phyloP scores from a whole-genome alignment of 2,113 vertebrate genomes.

The Potamarius usumacintae region DNA sequence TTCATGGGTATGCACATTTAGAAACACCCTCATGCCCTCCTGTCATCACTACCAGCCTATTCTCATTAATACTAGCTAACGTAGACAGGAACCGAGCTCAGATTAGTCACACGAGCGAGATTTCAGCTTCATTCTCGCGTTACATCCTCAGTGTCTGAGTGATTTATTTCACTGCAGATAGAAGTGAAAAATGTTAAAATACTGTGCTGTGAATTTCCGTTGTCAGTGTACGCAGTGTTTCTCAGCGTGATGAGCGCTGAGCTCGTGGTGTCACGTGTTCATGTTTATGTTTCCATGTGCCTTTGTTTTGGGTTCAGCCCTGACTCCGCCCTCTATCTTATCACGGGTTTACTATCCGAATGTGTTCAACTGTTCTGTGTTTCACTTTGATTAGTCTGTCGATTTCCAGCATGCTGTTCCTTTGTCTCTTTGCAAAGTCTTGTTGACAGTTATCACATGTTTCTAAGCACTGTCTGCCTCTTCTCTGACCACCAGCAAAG shows the following conservation, averaged over 20 bases:
- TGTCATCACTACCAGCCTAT: neutral
- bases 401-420: neutral
- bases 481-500: neutral
- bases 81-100: neutral
- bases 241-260: neutral
- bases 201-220: neutral
- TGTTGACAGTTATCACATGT: neutral
- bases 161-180: neutral
- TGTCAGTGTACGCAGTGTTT: neutral
- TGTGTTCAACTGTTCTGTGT: neutral
- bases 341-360: neutral
- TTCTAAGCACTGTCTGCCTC: neutral
- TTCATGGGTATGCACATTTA: neutral
- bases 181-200: neutral
- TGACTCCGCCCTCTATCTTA: neutral
- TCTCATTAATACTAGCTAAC: neutral
- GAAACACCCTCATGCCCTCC: neutral
- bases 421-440: neutral
- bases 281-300: neutral
- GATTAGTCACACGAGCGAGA: neutral
- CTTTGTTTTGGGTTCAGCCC: neutral
- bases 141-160: neutral
- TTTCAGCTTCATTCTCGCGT: neutral
- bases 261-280: neutral
- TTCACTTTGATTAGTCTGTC: neutral